Conservation (phyloP, 2,113 vertebrate species). For the Pan troglodytes region NHGRI_mPanTro3-v2.1_pri NC_086015.1:180998501-180999000, state of each 20-base stretch:
- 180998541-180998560: conserved; percentile 53
- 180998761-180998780: neutral
- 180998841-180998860: conserved; percentile 39
- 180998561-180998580: conserved; percentile 64
- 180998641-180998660: neutral
- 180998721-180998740: conserved; percentile 12
- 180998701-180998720: neutral
- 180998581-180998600: conserved; percentile 65
- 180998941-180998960: conserved; percentile 55
- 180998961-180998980: conserved; percentile 23
- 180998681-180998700: conserved; percentile 50
- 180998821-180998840: neutral
- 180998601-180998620: neutral
- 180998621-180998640: neutral
- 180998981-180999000: neutral
- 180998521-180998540: conserved; percentile 53
- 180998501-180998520: conserved; percentile 72
- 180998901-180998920: conserved; percentile 64
- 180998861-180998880: neutral
- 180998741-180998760: neutral
- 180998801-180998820: neutral
- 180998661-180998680: neutral
- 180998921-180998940: conserved; percentile 70
- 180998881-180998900: conserved; percentile 56
- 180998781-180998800: neutral